Conservation (phyloP, 1,140 invertebrate species). For the Cecropterus lyciades region DNA sequence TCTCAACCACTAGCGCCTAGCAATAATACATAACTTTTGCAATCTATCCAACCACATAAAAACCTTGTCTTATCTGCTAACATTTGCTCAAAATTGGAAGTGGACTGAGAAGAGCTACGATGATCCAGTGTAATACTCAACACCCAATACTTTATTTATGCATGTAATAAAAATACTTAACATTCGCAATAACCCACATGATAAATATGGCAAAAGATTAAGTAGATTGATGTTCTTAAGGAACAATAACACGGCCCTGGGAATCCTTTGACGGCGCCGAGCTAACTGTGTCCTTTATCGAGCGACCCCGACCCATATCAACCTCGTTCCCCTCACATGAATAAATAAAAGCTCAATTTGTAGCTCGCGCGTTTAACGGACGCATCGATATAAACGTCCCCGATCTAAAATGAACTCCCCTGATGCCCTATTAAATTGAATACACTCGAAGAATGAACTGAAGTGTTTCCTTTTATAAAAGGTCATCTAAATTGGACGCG, state of each 20-base stretch:
- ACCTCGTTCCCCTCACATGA: slow-evolving; percentile 74
- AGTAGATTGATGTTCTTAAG: slow-evolving; percentile 54
- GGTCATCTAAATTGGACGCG: slow-evolving; percentile 38
- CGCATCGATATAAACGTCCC: slow-evolving; percentile 64
- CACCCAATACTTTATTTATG: too few relatives aligned
- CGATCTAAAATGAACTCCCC: slow-evolving; percentile 59
- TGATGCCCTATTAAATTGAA: slow-evolving; percentile 42
- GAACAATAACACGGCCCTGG: slow-evolving; percentile 52
- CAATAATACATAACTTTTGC: too few relatives aligned
- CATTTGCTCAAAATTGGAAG: too few relatives aligned
- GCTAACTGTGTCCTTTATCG: slow-evolving; percentile 70
- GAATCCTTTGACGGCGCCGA: slow-evolving; percentile 59
- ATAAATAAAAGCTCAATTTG: slow-evolving; percentile 83
- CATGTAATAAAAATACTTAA: background rate
- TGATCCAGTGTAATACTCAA: too few relatives aligned
- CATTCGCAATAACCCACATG: background rate
- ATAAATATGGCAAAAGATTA: slow-evolving; percentile 7
- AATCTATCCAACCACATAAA: too few relatives aligned
- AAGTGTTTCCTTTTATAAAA: slow-evolving; percentile 40
- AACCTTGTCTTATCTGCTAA: too few relatives aligned
- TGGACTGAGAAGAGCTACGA: too few relatives aligned
- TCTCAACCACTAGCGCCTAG: too few relatives aligned
- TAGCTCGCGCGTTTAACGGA: slow-evolving; percentile 70
- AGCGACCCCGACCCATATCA: slow-evolving; percentile 79
- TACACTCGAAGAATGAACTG: slow-evolving; percentile 46